Base-by-base conservation (phyloP, 1,140 invertebrate genomes). In the Coboldia fuscipes region DNA sequence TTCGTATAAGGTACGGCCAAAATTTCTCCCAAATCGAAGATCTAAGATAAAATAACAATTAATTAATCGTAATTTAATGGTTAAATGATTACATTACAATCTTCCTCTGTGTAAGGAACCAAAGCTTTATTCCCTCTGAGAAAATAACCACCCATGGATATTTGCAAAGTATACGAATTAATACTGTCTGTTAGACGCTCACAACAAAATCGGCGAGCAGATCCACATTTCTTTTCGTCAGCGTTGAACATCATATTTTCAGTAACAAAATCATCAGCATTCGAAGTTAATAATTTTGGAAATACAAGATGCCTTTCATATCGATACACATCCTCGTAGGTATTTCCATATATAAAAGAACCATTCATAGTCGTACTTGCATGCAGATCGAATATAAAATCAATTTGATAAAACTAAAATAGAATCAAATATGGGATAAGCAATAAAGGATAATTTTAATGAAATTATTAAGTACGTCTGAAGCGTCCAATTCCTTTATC, bases 261-360 rank as follows among this genome's bases (percentile, higher is more conserved):
- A 10, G 68, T 41, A 18, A 73, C 70, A 51, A 84, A 93, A 46
- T 92, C 88, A 39, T 85, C 77, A 8, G 82, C 72, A 46, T 79
- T 72, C 46, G 74, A 69, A 42, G 79, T 69, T 36, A 93, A 61
- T n/a, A 92, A 56, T 56, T 90, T 88, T 1, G 88, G 86, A 47
- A 93, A 80, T 3, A 92, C 70, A 19, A 84, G 70, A 52, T 88
- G 82, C 21, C 80, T 59, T 48, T 86, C 81, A 46, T 81, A 80
- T 47, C 79, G 78, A 48, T 46, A 66, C 17, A 56, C 82, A 51
- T 97, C 88, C 41, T 94, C 89, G 46, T 89, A 96, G 0, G 84
- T 81, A 57, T 94, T 97, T 6, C 93, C 93, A 48, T 92, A 89
- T 38, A 97, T 74, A 58, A 97, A 97, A 23, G 84, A 75, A 13